A percentile compares a stretch with the other conserved stretches of the same genome.
These are phyloP conservation scores for Chloropsis hardwickii DNA, from an alignment of 2,113 vertebrate species.

Conservation along the genomic window DNA sequence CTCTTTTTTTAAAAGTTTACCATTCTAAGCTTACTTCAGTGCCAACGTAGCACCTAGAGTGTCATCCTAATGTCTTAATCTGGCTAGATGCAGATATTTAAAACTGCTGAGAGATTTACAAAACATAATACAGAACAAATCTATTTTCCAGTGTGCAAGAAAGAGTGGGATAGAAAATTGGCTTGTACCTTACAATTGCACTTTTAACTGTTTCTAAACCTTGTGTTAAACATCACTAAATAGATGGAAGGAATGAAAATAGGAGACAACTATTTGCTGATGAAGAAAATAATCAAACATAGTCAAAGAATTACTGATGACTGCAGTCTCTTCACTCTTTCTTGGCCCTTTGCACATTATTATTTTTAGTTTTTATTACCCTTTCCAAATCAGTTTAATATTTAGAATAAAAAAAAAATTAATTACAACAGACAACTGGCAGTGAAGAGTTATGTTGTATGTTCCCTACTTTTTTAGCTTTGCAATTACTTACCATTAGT, in stretches of 20 bases:
- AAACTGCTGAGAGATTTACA: background rate
- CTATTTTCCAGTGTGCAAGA: background rate
- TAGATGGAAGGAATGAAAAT: background rate
- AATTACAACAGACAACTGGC: background rate
- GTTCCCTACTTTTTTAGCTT: background rate
- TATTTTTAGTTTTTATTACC: background rate
- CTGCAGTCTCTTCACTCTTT: background rate
- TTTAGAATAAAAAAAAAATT: background rate
- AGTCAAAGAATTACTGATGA: background rate
- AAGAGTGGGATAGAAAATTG: background rate
- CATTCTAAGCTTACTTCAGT: background rate
- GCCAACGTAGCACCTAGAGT: background rate
- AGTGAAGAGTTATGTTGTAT: background rate
- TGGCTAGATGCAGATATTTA: background rate
- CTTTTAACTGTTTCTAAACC: background rate
- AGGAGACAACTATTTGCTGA: background rate
- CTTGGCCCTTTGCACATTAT: fast-evolving
- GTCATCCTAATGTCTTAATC: background rate
- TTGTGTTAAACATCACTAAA: background rate
- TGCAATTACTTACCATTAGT: background rate
- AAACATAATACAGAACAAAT: background rate
- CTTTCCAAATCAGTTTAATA: background rate
- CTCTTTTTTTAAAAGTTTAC: background rate
- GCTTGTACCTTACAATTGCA: background rate
- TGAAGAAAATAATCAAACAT: background rate